Percentiles rank a stretch among this genome's conserved stretches.
phyloP scores from a whole-genome alignment of 2,797 vertebrate species.

The Neomorphus geoffroyi region DNA sequence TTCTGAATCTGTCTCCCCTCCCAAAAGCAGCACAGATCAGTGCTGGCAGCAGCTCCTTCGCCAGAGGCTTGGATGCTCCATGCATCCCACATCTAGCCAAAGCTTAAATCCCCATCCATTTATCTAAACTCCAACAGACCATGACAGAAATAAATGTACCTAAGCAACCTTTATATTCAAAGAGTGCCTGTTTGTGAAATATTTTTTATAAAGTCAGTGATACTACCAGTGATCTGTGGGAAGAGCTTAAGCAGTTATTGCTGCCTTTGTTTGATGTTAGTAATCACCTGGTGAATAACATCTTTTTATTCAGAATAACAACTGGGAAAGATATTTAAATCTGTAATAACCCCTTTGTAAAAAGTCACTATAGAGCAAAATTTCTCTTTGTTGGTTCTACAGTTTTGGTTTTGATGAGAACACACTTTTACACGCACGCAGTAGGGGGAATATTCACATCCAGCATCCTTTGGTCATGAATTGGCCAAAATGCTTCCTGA shows the following conservation, averaged over 20 bases:
- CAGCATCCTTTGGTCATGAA: neutral
- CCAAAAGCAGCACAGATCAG: too few species aligned
- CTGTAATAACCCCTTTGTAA: neutral
- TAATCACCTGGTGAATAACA: neutral
- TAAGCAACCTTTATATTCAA: neutral
- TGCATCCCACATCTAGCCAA: neutral
- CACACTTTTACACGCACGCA: accelerated
- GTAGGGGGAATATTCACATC: neutral
- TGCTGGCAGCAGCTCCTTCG: neutral
- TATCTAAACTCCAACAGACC: neutral
- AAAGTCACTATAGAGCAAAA: neutral
- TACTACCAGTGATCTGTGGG: neutral
- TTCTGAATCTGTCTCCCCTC: neutral
- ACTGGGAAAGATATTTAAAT: neutral
- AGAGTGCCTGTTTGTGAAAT: neutral
- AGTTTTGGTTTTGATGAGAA: neutral
- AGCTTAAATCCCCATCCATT: neutral
- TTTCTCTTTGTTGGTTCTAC: neutral
- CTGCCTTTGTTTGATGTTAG: too few species aligned
- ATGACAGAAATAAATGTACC: neutral
- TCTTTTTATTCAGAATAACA: neutral
- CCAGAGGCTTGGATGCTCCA: neutral
- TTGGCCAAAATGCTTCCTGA: neutral
- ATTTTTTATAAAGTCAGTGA: neutral
- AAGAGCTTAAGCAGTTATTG: neutral